Percentiles rank a stretch among this genome's conserved stretches.
Conservation (phyloP, 2,113 vertebrate genomes). For the Chamaea fasciata region DNA sequence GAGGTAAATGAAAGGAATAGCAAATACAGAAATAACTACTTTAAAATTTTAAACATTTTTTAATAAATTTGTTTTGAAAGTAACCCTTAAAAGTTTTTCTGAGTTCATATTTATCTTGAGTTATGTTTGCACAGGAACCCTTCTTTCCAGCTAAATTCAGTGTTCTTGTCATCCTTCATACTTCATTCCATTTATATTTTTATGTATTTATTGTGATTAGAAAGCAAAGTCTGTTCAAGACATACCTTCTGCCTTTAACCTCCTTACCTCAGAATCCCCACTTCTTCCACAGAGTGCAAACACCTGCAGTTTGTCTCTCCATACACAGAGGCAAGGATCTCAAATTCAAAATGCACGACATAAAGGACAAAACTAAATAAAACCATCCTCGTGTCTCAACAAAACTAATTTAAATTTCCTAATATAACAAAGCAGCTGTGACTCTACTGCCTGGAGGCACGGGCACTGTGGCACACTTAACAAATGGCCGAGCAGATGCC, state of each 20-base stretch:
- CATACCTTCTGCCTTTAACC: background rate
- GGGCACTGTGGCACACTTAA: background rate
- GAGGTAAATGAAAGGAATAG: background rate
- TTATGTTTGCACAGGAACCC: background rate
- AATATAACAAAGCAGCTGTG: background rate
- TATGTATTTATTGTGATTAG: background rate
- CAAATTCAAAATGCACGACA: background rate
- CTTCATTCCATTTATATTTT: background rate
- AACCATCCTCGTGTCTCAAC: background rate
- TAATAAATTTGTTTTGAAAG: background rate
- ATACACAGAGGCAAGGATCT: background rate
- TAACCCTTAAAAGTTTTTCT: background rate
- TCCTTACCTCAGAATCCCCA: background rate
- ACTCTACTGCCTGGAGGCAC: background rate
- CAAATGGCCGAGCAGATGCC: background rate
- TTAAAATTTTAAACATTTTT: background rate
- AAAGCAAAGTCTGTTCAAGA: background rate
- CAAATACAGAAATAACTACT: background rate
- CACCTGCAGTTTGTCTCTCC: background rate
- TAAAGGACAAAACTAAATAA: background rate
- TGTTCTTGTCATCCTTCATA: background rate
- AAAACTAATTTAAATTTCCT: constrained; percentile 1
- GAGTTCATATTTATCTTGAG: background rate
- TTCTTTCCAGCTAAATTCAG: background rate
- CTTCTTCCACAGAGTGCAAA: background rate